Conservation (phyloP, 2,888 invertebrate species). For the Tenthredo livida region DNA sequence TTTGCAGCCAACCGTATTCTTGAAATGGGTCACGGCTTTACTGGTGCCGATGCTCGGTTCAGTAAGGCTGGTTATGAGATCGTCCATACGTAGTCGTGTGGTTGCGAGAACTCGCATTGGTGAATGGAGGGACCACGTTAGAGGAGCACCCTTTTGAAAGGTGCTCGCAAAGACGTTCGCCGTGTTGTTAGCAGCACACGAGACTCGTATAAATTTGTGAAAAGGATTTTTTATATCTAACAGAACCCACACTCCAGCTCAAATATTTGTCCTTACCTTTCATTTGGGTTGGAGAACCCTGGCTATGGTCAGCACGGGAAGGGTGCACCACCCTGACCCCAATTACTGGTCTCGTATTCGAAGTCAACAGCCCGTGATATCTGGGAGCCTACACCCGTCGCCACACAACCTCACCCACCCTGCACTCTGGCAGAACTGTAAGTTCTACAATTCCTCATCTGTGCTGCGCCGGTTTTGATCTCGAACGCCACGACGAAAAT, state of each 20-base stretch:
- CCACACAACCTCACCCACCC: slow-evolving; percentile 43
- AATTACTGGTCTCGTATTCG: slow-evolving; percentile 61
- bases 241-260: background rate
- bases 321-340: slow-evolving; percentile 53
- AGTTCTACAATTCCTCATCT: slow-evolving; percentile 31
- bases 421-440: slow-evolving; percentile 11
- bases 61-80: slow-evolving; percentile 1
- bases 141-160: background rate
- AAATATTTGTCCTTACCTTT: slow-evolving; percentile 43
- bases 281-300: slow-evolving; percentile 38
- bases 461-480: slow-evolving; percentile 39
- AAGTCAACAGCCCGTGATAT: slow-evolving; percentile 62
- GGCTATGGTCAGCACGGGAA: slow-evolving; percentile 36
- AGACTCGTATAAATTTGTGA: slow-evolving; percentile 19
- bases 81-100: background rate
- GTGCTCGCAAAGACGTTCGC: background rate
- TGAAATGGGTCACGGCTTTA: background rate
- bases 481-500: slow-evolving; percentile 15
- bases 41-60: background rate
- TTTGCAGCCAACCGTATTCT: background rate
- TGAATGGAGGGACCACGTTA: background rate
- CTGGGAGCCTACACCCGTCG: slow-evolving; percentile 57
- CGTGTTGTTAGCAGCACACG: slow-evolving; percentile 20
- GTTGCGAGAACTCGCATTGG: background rate
- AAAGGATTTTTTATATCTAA: background rate